These are phyloP conservation scores for Sminthurides aquaticus DNA, from an alignment of 2,888 invertebrate genomes.

Conservation along the genomic window DNA sequence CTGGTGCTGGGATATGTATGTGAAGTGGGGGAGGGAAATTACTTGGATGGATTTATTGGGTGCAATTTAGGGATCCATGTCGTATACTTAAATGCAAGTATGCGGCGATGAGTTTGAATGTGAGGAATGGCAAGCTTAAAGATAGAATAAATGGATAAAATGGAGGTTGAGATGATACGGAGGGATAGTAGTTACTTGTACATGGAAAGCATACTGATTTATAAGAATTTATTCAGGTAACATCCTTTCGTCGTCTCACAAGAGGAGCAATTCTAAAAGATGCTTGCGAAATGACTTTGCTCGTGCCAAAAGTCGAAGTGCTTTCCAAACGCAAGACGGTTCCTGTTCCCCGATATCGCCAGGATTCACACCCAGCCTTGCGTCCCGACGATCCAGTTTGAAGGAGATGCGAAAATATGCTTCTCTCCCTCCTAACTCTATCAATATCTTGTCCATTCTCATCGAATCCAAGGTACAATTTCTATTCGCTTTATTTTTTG, in stretches of 20 bases:
- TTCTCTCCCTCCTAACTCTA: constrained; percentile 51
- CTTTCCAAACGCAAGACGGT: constrained; percentile 49
- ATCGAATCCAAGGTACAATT: constrained; percentile 51
- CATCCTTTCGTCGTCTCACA: constrained; percentile 25
- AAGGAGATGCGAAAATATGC: constrained; percentile 53
- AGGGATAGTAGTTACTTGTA: no score
- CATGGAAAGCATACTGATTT: no score
- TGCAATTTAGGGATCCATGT: neutral
- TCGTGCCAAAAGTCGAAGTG: constrained; percentile 49
- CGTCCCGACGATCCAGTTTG: constrained; percentile 49
- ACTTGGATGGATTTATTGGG: neutral
- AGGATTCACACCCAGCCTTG: constrained; percentile 45
- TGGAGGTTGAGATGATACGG: no score
- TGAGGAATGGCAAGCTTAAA: no score
- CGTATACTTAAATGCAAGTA: no score
- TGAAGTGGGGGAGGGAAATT: neutral
- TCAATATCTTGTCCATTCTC: constrained; percentile 51
- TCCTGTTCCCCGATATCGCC: constrained; percentile 33
- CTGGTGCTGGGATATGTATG: no score
- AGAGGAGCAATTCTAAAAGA: constrained; percentile 49
- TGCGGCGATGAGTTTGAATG: neutral
- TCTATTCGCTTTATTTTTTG: neutral
- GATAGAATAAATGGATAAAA: no score
- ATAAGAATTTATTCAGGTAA: neutral
- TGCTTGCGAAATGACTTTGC: constrained; percentile 52